These are phyloP conservation scores for Mus pahari DNA, from an alignment of 2,113 vertebrate species.

Conservation along the genomic window DNA sequence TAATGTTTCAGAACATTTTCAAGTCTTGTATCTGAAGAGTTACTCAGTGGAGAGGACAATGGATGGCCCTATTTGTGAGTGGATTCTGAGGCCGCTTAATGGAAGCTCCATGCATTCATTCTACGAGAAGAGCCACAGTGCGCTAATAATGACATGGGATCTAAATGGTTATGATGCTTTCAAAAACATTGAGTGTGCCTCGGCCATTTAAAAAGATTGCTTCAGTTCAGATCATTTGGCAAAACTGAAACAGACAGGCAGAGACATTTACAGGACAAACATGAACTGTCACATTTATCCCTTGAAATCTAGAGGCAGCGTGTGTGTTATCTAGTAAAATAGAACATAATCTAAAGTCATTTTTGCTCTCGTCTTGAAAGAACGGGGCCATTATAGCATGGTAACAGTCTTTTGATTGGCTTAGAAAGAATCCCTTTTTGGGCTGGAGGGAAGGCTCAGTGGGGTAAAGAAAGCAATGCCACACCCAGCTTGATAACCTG, in stretches of 20 bases:
- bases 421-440: slow-evolving; percentile 52
- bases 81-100: slow-evolving; percentile 70
- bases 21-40: slow-evolving; percentile 57
- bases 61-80: slow-evolving; percentile 57
- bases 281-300: slow-evolving; percentile 60
- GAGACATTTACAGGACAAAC: slow-evolving; percentile 59
- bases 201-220: slow-evolving; percentile 69
- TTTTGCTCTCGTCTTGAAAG: slow-evolving; percentile 54
- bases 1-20: slow-evolving; percentile 64
- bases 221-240: slow-evolving; percentile 63
- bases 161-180: slow-evolving; percentile 63
- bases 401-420: slow-evolving; percentile 45
- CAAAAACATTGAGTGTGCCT: slow-evolving; percentile 55
- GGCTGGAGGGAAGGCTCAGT: background rate
- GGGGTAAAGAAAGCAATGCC: background rate
- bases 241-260: slow-evolving; percentile 47
- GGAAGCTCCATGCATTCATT: slow-evolving; percentile 68
- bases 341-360: slow-evolving; percentile 50
- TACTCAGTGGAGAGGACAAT: slow-evolving; percentile 52
- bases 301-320: slow-evolving; percentile 61
- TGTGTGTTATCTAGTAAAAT: slow-evolving; percentile 27
- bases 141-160: slow-evolving; percentile 32
- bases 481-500: background rate
- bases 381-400: slow-evolving; percentile 37
- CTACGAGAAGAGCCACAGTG: slow-evolving; percentile 60